Evolutionary conservation across 2,113 vertebrate species (phyloP).

Genomic region (Panurus biarmicus): DNA sequence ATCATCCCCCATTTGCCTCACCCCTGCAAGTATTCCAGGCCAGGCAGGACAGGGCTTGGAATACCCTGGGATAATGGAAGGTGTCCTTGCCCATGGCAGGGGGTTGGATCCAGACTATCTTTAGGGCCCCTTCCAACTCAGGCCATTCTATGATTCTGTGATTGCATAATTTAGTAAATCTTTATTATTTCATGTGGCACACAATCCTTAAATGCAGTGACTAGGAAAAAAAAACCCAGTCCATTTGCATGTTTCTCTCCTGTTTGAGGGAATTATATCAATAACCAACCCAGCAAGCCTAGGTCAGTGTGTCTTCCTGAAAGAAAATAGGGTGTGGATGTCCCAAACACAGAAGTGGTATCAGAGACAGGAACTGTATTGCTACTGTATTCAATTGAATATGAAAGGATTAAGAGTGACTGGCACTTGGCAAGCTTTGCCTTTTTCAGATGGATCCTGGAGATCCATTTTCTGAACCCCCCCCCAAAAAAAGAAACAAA

Average conservation of each 20-base stretch:
- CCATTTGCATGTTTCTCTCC: rapidly evolving
- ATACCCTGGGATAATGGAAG: neutral
- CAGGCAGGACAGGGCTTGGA: neutral
- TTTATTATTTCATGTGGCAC: neutral
- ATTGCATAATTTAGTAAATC: neutral
- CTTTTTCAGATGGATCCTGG: neutral
- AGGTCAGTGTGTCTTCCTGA: neutral
- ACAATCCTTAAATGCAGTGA: neutral
- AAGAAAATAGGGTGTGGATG: neutral
- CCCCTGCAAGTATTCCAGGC: neutral
- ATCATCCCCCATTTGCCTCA: neutral
- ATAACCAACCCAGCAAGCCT: neutral
- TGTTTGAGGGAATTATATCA: neutral
- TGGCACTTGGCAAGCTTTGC: neutral
- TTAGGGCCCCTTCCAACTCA: neutral
- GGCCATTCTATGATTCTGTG: neutral
- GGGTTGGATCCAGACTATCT: neutral
- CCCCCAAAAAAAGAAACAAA: neutral
- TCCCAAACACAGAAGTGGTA: neutral
- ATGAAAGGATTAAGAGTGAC: neutral
- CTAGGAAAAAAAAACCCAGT: neutral
- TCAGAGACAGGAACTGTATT: neutral
- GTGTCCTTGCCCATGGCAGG: neutral
- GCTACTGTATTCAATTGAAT: neutral
- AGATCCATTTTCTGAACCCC: neutral